These are phyloP conservation scores for Acrocephalus scirpaceus DNA, from an alignment of 2,797 vertebrate genomes.

Conservation along the genomic window DNA sequence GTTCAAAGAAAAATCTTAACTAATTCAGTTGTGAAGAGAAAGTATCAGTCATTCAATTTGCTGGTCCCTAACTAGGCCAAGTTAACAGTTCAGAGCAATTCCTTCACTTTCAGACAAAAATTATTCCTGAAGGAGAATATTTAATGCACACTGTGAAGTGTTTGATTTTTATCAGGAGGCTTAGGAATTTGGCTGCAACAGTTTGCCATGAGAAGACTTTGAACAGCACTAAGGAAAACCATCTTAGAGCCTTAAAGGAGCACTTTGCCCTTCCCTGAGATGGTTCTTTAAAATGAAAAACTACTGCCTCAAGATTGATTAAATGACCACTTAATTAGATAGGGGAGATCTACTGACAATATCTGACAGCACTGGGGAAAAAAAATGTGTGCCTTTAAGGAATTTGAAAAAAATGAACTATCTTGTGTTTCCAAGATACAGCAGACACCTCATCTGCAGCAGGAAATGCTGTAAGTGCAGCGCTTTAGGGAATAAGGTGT, in stretches of 20 bases:
- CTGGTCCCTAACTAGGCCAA: background rate
- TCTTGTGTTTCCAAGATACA: background rate
- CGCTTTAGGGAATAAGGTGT: background rate
- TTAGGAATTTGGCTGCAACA: background rate
- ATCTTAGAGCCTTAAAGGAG: background rate
- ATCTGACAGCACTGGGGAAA: background rate
- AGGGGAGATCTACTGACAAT: background rate
- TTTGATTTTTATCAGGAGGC: background rate
- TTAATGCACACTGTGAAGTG: background rate
- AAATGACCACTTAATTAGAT: slow-evolving; percentile 39
- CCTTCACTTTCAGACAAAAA: background rate
- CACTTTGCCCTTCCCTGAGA: background rate
- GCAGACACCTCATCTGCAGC: background rate
- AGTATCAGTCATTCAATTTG: background rate
- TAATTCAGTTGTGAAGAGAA: background rate
- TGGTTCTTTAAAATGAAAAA: background rate
- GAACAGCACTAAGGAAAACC: background rate
- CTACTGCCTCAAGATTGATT: background rate
- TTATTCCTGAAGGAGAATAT: background rate
- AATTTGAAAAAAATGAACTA: background rate
- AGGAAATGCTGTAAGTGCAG: background rate
- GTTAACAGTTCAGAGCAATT: background rate
- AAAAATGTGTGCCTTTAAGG: background rate
- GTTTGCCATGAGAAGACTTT: background rate
- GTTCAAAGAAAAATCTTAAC: background rate